Evolutionary conservation across 2,797 vertebrate species (phyloP).

Genomic region (Eleutherodactylus coqui): DNA sequence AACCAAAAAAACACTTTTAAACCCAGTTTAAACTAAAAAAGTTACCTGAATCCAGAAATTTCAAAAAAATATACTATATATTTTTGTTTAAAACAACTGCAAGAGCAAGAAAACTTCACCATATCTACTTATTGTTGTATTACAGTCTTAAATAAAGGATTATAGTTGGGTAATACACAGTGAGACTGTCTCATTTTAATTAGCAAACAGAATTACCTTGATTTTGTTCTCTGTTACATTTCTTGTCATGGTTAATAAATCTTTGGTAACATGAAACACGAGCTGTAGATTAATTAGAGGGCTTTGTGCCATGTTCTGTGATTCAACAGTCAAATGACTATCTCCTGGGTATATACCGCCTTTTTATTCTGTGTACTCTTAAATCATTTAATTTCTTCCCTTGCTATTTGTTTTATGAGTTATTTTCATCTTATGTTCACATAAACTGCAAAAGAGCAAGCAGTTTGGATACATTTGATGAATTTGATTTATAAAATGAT

Average conservation of each 20-base stretch:
- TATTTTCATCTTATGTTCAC: conserved; percentile 49
- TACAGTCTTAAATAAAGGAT: conserved; percentile 13
- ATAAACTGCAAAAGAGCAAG: conserved; percentile 25
- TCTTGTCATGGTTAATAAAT: conserved; percentile 71
- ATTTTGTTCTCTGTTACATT: conserved; percentile 69
- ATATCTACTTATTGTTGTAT: background rate
- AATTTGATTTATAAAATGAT: conserved; percentile 47
- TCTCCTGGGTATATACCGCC: conserved; percentile 59
- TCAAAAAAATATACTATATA: background rate
- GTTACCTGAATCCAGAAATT: background rate
- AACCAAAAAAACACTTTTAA: background rate
- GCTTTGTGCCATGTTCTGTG: conserved; percentile 63
- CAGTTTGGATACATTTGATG: conserved; percentile 39
- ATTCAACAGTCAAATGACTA: conserved; percentile 63
- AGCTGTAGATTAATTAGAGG: conserved; percentile 68
- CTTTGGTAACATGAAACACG: conserved; percentile 65
- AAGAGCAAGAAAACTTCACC: background rate
- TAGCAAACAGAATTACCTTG: conserved; percentile 64
- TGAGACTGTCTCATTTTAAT: conserved; percentile 63
- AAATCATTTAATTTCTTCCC: conserved; percentile 51
- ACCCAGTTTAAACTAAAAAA: background rate
- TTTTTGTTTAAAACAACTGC: background rate
- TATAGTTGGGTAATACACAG: conserved; percentile 18
- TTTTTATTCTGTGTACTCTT: conserved; percentile 63
- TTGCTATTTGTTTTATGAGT: conserved; percentile 53